Conservation (phyloP, 1,140 invertebrate species). For the Archegozetes longisetosus region DNA sequence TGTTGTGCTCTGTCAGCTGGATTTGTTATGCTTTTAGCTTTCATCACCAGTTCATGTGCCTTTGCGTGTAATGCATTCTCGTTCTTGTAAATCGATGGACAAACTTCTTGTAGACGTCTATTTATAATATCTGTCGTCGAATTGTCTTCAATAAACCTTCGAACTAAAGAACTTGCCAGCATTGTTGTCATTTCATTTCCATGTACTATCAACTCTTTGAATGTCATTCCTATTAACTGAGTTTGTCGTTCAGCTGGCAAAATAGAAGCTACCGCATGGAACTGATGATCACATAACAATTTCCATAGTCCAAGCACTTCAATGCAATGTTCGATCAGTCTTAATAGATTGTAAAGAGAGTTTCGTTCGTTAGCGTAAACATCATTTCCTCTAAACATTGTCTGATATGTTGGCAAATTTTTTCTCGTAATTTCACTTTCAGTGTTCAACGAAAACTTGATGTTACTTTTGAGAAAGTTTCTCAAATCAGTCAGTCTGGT, state of each 20-base stretch:
- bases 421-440: slow-evolving; percentile 12
- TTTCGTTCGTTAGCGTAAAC: slow-evolving; percentile 36
- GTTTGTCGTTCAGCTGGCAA: slow-evolving; percentile 39
- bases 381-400: slow-evolving; percentile 14
- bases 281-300: slow-evolving; percentile 78
- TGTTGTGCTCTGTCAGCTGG: slow-evolving; percentile 50
- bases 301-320: slow-evolving; percentile 89
- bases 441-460: slow-evolving; percentile 26
- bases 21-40: slow-evolving; percentile 45
- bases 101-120: slow-evolving; percentile 66
- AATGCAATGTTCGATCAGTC: slow-evolving; percentile 57
- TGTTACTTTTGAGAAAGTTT: slow-evolving; percentile 45
- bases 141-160: slow-evolving; percentile 76
- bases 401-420: background rate
- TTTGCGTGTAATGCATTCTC: slow-evolving; percentile 92
- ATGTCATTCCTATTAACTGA: slow-evolving; percentile 43
- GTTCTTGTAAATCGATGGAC: slow-evolving; percentile 78
- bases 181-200: slow-evolving; percentile 51
- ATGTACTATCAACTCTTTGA: slow-evolving; percentile 62
- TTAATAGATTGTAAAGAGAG: slow-evolving; percentile 56
- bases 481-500: slow-evolving; percentile 42
- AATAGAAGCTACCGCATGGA: slow-evolving; percentile 50
- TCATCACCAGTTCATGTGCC: slow-evolving; percentile 72
- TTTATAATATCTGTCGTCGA: slow-evolving; percentile 84
- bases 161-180: slow-evolving; percentile 32